Base-by-base conservation (phyloP, 2,888 invertebrate species). In the Morpho achilles region DNA sequence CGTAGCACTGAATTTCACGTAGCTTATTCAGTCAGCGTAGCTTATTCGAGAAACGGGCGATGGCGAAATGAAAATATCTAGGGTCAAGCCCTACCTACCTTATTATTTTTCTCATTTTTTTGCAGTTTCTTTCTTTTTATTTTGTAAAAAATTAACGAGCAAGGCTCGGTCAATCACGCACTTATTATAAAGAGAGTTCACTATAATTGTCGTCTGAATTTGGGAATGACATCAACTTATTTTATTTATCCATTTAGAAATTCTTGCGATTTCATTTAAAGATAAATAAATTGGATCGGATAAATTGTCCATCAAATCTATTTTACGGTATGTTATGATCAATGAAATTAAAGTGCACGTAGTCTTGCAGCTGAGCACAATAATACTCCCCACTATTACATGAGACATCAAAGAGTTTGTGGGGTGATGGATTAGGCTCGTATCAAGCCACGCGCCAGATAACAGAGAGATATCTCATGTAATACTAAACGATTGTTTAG, bases 381-480 rank as follows among this genome's bases (percentile, higher is more conserved):
- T 70, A 73, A 75, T 71, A 69, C 68, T 69, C 59, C 65, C 67
- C 67, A 65, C 73, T 67, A 76, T 76, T 77, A 77, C 79, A 73
- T 73, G 72, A 66, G 70, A 81, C 80, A 80, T 86, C 84, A 87
- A 86, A 86, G 84, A 83, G 80, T 80, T 79, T 64, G 68, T 72
- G 70, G 85, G 83, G 82, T 82, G 85, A 84, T 80, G 80, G 84
- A 87, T 85, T 84, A 82, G 74, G 69, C 75, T 69, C 64, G 75
- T 83, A 83, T 84, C 82, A 75, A 73, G 81, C 68, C 87, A 86
- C 87, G 87, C 84, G 84, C 69, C 76, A 80, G 85, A 85, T 84
- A 84, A 79, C 73, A 69, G 60, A 64, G 49, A 73, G 69, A 71
- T 74, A 75, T 73, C 65, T 66, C 56, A 48, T 68, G 67, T 67